Conservation (phyloP, 2,888 invertebrate species). For the Stratiomys singularior region DNA sequence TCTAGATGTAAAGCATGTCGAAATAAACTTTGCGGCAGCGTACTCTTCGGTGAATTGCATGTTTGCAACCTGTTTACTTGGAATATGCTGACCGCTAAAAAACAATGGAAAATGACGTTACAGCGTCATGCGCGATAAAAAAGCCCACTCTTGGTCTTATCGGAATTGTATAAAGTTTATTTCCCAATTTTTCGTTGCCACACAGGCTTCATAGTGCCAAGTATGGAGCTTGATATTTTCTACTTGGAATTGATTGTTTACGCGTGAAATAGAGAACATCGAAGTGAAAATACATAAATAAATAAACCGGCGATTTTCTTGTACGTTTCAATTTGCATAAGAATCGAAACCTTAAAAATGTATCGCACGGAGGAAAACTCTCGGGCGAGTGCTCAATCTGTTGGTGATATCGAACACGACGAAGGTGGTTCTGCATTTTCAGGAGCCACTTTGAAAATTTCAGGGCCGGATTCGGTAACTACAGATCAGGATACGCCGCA, state of each 20-base stretch:
- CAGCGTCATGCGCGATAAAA: conserved; percentile 40
- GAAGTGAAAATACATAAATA: background rate
- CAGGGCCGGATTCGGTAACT: conserved; percentile 47
- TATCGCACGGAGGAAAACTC: conserved; percentile 42
- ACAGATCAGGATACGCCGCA: conserved; percentile 51
- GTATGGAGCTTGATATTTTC: background rate
- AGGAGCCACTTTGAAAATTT: conserved; percentile 60
- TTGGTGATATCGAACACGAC: conserved; percentile 59
- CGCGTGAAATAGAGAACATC: background rate
- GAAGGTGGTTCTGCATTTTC: conserved; percentile 63
- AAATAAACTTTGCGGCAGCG: background rate
- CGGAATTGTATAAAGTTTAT: conserved; percentile 16
- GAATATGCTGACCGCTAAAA: background rate
- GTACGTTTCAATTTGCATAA: background rate
- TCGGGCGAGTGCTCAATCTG: background rate
- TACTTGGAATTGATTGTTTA: background rate
- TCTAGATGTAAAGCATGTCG: too few species aligned
- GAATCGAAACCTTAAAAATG: conserved; percentile 9
- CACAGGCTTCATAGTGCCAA: background rate
- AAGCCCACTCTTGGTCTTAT: conserved; percentile 18
- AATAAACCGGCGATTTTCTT: background rate
- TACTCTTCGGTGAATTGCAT: background rate
- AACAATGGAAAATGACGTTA: conserved; percentile 2
- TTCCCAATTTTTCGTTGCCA: background rate
- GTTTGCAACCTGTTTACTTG: background rate